phyloP scores from a whole-genome alignment of 2,888 invertebrate genomes.

The Cylindroiulus punctatus region DNA sequence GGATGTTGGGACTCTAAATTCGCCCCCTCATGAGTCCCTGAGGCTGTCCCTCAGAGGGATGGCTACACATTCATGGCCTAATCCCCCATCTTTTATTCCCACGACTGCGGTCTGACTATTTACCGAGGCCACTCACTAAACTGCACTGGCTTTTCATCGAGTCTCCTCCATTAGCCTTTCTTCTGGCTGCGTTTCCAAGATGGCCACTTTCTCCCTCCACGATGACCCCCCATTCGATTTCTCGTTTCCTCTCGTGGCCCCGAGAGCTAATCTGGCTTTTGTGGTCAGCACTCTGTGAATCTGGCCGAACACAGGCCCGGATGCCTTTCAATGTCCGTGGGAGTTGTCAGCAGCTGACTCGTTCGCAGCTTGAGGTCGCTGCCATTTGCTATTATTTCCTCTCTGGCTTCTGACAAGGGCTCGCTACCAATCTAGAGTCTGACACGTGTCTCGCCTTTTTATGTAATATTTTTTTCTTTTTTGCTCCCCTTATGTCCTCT shows the following conservation, averaged over 20 bases:
- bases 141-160: background rate
- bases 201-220: constrained; percentile 10
- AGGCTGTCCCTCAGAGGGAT: too few relatives aligned
- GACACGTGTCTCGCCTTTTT: constrained; percentile 42
- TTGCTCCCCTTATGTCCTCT: background rate
- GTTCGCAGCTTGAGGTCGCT: constrained; percentile 37
- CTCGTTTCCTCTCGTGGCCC: constrained; percentile 29
- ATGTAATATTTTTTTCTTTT: constrained; percentile 25
- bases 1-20: too few relatives aligned
- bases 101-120: background rate
- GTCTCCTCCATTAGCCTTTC: constrained; percentile 13
- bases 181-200: constrained; percentile 4
- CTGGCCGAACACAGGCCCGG: constrained; percentile 28
- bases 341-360: constrained; percentile 42
- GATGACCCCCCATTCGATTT: background rate
- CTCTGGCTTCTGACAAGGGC: constrained; percentile 23
- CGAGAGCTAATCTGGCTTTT: constrained; percentile 31
- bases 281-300: constrained; percentile 35
- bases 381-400: constrained; percentile 42
- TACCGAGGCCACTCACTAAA: background rate
- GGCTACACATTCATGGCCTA: background rate
- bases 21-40: too few relatives aligned
- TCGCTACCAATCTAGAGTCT: constrained; percentile 37
- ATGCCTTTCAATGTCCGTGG: constrained; percentile 38
- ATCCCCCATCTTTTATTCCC: background rate